These are phyloP conservation scores for Mercenaria mercenaria DNA, from an alignment of 1,140 invertebrate species.

Conservation along the genomic window DNA sequence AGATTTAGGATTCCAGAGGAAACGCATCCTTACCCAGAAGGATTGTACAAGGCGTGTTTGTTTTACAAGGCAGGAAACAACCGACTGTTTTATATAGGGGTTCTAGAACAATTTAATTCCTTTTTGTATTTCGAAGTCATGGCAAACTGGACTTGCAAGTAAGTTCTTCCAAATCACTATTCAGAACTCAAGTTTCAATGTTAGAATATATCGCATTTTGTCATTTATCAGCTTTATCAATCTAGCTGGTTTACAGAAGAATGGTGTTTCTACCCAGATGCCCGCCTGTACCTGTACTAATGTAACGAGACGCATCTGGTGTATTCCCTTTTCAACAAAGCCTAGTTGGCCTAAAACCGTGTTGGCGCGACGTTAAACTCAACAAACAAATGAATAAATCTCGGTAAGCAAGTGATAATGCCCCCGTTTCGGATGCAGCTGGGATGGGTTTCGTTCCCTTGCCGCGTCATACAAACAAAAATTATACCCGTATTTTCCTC, in stretches of 20 bases:
- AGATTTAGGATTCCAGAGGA: constrained; percentile 13
- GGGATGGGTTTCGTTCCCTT: too few relatives aligned
- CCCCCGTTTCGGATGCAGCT: too few relatives aligned
- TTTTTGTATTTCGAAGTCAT: constrained; percentile 10
- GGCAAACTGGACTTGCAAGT: constrained; percentile 57
- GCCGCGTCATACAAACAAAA: too few relatives aligned
- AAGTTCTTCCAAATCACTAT: background rate
- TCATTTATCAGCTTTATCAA: background rate
- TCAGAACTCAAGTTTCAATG: background rate
- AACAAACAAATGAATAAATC: too few relatives aligned
- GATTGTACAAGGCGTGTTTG: constrained; percentile 45
- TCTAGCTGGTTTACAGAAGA: background rate
- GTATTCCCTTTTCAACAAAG: background rate
- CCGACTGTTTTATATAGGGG: constrained; percentile 1
- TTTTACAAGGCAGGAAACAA: background rate
- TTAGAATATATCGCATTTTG: too few relatives aligned
- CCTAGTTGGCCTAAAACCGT: background rate
- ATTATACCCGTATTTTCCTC: too few relatives aligned
- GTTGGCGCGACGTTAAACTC: too few relatives aligned
- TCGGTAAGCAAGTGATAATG: too few relatives aligned
- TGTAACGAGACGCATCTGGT: background rate
- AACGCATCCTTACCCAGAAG: constrained; percentile 4
- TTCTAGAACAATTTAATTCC: background rate
- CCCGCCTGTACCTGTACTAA: background rate
- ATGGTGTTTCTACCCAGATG: background rate